A percentile compares a stretch with the other conserved stretches of the same genome.
Conservation (phyloP, 1,140 invertebrate species). For the Ceratosolen solmsi region DNA sequence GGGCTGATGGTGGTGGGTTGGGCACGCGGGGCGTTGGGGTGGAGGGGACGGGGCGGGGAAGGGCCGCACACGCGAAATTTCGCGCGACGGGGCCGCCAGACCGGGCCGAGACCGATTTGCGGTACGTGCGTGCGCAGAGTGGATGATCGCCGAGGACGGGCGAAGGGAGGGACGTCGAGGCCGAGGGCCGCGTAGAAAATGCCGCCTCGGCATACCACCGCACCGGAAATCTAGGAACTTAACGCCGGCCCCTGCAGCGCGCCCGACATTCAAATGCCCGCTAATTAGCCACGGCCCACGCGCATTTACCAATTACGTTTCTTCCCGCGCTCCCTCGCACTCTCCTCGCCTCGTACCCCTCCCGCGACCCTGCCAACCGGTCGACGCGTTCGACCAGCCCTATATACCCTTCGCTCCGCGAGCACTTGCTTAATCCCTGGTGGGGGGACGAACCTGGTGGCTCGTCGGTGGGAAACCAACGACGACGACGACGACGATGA, state of each 20-base stretch:
- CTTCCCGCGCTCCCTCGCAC: too few species aligned
- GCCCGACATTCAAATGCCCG: not conserved
- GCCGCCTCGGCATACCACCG: not conserved
- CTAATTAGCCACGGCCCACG: not conserved
- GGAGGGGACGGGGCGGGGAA: not conserved
- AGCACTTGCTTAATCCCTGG: too few species aligned
- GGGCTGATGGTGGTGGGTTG: not conserved
- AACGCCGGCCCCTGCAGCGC: too few species aligned
- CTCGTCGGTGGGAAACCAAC: too few species aligned
- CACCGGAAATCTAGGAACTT: slow-evolving; percentile 15
- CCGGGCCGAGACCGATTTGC: slow-evolving; percentile 40
- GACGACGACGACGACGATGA: too few species aligned
- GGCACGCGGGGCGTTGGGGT: too few species aligned
- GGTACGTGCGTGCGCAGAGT: slow-evolving; percentile 34
- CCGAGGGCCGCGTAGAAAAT: not conserved
- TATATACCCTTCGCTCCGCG: too few species aligned
- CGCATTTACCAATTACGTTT: too few species aligned
- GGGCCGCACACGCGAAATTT: slow-evolving; percentile 46
- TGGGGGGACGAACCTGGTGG: too few species aligned
- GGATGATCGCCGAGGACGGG: not conserved
- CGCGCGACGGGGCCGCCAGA: slow-evolving; percentile 38
- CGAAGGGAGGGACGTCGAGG: not conserved
- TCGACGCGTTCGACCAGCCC: not conserved
- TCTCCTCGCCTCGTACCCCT: not conserved
- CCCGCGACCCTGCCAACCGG: not conserved